phyloP scores from a whole-genome alignment of 2,113 vertebrate species.

The Azemiops feae region DNA sequence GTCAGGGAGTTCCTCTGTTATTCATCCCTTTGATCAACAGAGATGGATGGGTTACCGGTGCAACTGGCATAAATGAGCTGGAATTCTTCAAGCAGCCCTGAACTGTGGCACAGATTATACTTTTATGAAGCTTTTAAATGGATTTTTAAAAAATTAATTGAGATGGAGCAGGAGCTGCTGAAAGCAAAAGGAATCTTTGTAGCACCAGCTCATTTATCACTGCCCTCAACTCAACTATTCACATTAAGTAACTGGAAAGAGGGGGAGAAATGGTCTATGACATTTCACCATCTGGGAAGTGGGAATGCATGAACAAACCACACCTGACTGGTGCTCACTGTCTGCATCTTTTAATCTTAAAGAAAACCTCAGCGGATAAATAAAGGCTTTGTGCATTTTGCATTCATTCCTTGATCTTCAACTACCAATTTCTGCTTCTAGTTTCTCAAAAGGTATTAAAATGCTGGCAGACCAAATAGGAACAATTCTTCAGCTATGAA shows the following conservation, averaged over 20 bases:
- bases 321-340: not conserved
- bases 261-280: not conserved
- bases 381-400: not conserved
- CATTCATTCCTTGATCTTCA: not conserved
- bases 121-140: constrained; percentile 47
- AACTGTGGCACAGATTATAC: constrained; percentile 33
- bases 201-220: fast-evolving
- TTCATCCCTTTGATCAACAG: constrained; percentile 16
- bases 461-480: not conserved
- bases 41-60: constrained; percentile 7
- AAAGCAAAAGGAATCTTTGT: constrained; percentile 15
- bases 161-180: constrained; percentile 30
- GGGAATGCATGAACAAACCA: not conserved
- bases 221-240: not conserved
- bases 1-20: not conserved
- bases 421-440: too few relatives aligned
- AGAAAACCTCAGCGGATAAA: not conserved
- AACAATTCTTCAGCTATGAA: not conserved
- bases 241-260: not conserved
- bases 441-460: not conserved
- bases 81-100: constrained; percentile 15
- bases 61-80: constrained; percentile 28
- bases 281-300: not conserved
- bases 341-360: not conserved
- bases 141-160: constrained; percentile 46